Evolutionary conservation across 2,113 vertebrate genomes (phyloP).

Genomic region (Ibidorhyncha struthersii): DNA sequence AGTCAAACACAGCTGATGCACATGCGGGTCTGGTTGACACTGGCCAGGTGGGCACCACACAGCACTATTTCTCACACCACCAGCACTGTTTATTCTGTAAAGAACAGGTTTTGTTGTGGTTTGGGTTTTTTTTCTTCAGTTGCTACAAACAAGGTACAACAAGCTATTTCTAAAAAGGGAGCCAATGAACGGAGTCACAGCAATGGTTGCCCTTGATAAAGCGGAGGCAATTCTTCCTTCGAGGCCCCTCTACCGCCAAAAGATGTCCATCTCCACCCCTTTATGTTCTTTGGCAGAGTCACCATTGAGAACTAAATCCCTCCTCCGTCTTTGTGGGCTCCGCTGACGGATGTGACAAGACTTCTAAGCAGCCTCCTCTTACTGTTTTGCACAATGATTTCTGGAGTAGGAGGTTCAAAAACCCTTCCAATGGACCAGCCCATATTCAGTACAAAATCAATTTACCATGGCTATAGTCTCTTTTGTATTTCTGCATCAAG

Average conservation of each 20-base stretch:
- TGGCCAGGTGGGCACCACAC: not conserved
- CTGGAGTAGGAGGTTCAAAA: conserved; percentile 61
- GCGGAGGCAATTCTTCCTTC: conserved; percentile 32
- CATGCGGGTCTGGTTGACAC: not conserved
- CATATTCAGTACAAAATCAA: conserved; percentile 70
- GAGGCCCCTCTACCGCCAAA: conserved; percentile 41
- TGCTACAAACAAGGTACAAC: not conserved
- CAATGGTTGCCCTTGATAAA: not conserved
- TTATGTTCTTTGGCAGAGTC: conserved; percentile 66
- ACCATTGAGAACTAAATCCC: conserved; percentile 64
- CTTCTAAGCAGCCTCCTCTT: conserved; percentile 67
- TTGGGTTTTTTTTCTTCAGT: not conserved
- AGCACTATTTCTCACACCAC: not conserved
- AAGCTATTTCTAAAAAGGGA: not conserved
- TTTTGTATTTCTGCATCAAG: conserved; percentile 57
- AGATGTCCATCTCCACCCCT: conserved; percentile 52
- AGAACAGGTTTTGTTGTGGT: not conserved
- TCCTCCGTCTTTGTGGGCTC: conserved; percentile 41
- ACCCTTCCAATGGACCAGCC: conserved; percentile 56
- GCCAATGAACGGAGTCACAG: not conserved
- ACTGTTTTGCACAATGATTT: conserved; percentile 71
- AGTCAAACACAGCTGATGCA: not conserved
- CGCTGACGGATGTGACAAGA: conserved; percentile 74
- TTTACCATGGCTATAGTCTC: conserved; percentile 65
- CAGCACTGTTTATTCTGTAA: not conserved